These are phyloP conservation scores for Drosophila dunni DNA, from an alignment of 1,140 invertebrate species.

Conservation along the genomic window DNA sequence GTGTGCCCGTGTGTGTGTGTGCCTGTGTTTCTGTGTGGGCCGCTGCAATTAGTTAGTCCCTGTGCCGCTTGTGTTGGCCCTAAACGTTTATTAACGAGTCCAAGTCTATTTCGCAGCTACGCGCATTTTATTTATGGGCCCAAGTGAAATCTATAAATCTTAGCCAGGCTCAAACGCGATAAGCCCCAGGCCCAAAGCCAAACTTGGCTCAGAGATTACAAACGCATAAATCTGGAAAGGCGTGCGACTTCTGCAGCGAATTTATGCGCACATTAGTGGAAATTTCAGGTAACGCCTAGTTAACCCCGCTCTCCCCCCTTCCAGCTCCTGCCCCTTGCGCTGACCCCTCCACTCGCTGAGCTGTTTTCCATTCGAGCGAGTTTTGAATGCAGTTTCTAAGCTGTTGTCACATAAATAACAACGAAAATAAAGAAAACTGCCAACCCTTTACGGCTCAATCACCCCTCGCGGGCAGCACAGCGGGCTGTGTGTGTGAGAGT, in stretches of 20 bases:
- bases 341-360: slow-evolving; percentile 15
- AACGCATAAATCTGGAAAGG: slow-evolving; percentile 35
- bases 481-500: not conserved
- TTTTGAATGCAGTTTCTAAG: slow-evolving; percentile 12
- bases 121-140: slow-evolving; percentile 45
- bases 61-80: slow-evolving; percentile 44
- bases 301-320: not conserved
- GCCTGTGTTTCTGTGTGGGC: slow-evolving; percentile 4
- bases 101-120: slow-evolving; percentile 48
- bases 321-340: not conserved
- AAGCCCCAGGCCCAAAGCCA: not conserved
- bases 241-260: slow-evolving; percentile 12
- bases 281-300: slow-evolving; percentile 33
- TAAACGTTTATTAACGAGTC: slow-evolving; percentile 77
- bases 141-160: slow-evolving; percentile 69
- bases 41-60: slow-evolving; percentile 59
- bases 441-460: slow-evolving; percentile 8
- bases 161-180: slow-evolving; percentile 3
- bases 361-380: slow-evolving; percentile 63
- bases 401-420: slow-evolving; percentile 21
- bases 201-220: slow-evolving; percentile 4
- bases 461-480: not conserved
- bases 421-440: not conserved
- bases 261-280: slow-evolving; percentile 63
- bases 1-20: not conserved